phyloP scores from a whole-genome alignment of 2,797 vertebrate species.

The Amblyopsis hoosieri region DNA sequence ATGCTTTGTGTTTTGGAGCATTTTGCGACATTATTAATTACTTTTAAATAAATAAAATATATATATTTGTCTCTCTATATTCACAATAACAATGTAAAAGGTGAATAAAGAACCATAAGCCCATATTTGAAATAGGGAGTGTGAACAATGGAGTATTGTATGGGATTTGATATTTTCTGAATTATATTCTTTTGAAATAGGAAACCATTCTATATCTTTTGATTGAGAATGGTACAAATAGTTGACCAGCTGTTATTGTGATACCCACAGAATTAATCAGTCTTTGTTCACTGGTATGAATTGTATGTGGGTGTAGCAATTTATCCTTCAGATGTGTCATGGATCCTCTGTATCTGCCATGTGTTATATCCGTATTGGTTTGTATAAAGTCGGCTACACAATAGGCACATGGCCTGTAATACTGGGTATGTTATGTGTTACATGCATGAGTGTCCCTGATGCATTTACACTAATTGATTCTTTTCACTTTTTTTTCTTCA shows the following conservation, averaged over 20 bases:
- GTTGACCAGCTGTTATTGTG: conserved; percentile 40
- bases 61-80: neutral
- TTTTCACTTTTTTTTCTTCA: conserved; percentile 67
- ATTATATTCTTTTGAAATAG: conserved; percentile 18
- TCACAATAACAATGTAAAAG: conserved; percentile 4
- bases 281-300: conserved; percentile 56
- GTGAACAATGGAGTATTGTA: too few relatives aligned
- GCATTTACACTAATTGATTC: conserved; percentile 86
- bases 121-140: too few relatives aligned
- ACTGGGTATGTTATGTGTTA: conserved; percentile 77
- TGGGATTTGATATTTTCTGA: conserved; percentile 1
- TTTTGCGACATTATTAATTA: neutral
- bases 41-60: neutral
- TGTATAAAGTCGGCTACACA: conserved; percentile 60
- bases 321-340: conserved; percentile 49
- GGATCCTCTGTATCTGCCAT: conserved; percentile 45
- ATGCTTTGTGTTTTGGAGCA: conserved; percentile 27
- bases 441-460: conserved; percentile 79
- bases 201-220: conserved; percentile 17
- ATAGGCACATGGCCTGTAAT: conserved; percentile 72
- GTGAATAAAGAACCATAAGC: neutral
- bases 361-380: conserved; percentile 61
- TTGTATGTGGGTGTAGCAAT: conserved; percentile 59
- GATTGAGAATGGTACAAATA: conserved; percentile 19
- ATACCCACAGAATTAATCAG: conserved; percentile 50